Evolutionary conservation across 2,113 vertebrate species (phyloP).

Genomic region (Takifugu bimaculatus): DNA sequence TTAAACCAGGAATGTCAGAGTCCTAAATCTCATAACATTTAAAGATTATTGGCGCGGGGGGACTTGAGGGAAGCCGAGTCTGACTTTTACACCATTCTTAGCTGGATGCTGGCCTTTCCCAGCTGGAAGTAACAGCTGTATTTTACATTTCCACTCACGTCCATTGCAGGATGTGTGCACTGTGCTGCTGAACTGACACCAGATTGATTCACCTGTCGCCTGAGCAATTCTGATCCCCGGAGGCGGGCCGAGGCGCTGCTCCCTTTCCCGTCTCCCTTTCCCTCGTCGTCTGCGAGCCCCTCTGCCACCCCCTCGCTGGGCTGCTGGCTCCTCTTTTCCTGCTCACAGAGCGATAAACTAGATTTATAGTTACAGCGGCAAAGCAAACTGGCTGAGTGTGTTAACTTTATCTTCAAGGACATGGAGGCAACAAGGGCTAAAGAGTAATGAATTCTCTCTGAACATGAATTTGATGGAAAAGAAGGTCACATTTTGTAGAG

Average conservation of each 20-base stretch:
- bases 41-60: constrained; percentile 26
- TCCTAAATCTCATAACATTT: constrained; percentile 18
- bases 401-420: constrained; percentile 74
- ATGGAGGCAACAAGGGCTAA: constrained; percentile 38
- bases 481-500: constrained; percentile 48
- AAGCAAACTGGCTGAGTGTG: constrained; percentile 65
- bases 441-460: constrained; percentile 56
- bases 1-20: constrained; percentile 21
- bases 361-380: constrained; percentile 62
- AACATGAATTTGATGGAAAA: constrained; percentile 50
- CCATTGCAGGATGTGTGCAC: constrained; percentile 45
- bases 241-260: constrained; percentile 36
- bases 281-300: background rate
- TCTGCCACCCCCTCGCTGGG: constrained; percentile 5
- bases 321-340: constrained; percentile 22
- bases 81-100: constrained; percentile 21
- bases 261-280: background rate
- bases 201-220: constrained; percentile 72
- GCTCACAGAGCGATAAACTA: constrained; percentile 50
- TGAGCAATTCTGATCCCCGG: constrained; percentile 63
- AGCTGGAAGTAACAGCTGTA: constrained; percentile 35
- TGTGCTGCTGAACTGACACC: constrained; percentile 42
- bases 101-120: constrained; percentile 41
- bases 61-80: constrained; percentile 22
- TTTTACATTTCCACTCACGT: constrained; percentile 63